phyloP scores from a whole-genome alignment of 2,797 vertebrate genomes.

The Fistularia tabacaria region DNA sequence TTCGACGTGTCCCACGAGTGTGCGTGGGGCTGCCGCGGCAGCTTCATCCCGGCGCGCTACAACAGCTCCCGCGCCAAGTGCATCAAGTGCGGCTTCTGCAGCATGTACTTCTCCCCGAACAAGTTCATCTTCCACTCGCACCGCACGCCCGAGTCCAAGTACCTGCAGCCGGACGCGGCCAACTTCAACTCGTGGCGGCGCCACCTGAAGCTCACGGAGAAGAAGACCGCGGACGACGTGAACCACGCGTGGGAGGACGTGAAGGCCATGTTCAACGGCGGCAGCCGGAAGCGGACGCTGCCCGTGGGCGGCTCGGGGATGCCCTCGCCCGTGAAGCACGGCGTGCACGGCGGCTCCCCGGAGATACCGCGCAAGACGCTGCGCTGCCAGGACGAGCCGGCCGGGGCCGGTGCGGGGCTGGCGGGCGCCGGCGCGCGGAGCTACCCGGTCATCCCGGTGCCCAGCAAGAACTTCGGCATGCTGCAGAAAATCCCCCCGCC shows the following conservation, averaged over 20 bases:
- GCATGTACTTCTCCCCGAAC: slow-evolving; percentile 91
- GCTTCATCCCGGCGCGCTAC: slow-evolving; percentile 87
- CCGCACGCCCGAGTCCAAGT: slow-evolving; percentile 86
- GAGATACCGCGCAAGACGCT: slow-evolving; percentile 74
- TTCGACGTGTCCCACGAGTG: slow-evolving; percentile 89
- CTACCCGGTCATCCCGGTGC: slow-evolving; percentile 92
- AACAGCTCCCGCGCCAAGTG: slow-evolving; percentile 91
- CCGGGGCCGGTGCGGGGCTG: slow-evolving; percentile 49
- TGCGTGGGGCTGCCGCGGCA: slow-evolving; percentile 86
- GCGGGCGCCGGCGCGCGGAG: slow-evolving; percentile 74
- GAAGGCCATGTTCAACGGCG: slow-evolving; percentile 98
- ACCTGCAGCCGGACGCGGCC: slow-evolving; percentile 88
- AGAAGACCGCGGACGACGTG: slow-evolving; percentile 80
- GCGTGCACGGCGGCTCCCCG: slow-evolving; percentile 56
- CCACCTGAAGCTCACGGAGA: slow-evolving; percentile 86
- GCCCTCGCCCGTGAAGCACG: slow-evolving; percentile 63
- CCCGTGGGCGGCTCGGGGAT: slow-evolving; percentile 74
- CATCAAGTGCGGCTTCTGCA: slow-evolving; percentile 89
- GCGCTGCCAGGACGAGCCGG: slow-evolving; percentile 72
- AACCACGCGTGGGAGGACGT: slow-evolving; percentile 95
- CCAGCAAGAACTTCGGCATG: slow-evolving; percentile 91
- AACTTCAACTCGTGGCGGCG: slow-evolving; percentile 92
- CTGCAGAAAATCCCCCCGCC: slow-evolving; percentile 92
- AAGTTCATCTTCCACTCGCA: slow-evolving; percentile 93
- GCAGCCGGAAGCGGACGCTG: slow-evolving; percentile 90